Conservation (phyloP, 2,888 invertebrate species). For the Drosophila rellima region DNA sequence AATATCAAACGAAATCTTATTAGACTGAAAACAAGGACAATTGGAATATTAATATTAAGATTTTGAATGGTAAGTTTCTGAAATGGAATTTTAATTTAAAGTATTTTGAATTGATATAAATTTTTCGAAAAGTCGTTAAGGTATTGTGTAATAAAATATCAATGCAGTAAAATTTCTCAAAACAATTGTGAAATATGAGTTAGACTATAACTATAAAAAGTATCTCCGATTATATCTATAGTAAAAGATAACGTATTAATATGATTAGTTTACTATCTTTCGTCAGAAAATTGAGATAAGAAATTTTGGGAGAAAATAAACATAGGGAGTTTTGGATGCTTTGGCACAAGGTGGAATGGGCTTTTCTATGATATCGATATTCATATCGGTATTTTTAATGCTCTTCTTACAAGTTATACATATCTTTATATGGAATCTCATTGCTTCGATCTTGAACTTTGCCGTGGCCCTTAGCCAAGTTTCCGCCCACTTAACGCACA, state of each 20-base stretch:
- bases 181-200: no score
- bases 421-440: neutral
- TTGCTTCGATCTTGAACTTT: slow-evolving; percentile 30
- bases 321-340: no score
- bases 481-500: slow-evolving; percentile 49
- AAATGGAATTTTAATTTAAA: neutral
- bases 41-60: slow-evolving; percentile 62
- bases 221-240: no score
- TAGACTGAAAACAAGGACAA: slow-evolving; percentile 65
- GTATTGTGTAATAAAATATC: no score
- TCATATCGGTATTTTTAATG: neutral
- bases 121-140: neutral
- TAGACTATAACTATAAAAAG: neutral
- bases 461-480: slow-evolving; percentile 40
- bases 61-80: slow-evolving; percentile 66
- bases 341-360: no score
- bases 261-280: no score
- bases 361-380: no score
- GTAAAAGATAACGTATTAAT: no score
- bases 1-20: slow-evolving; percentile 52
- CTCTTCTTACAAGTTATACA: neutral
- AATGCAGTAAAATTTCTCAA: no score
- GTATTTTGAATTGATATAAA: no score
- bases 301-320: no score
- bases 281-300: no score